Base-by-base conservation (phyloP, 2,888 invertebrate genomes). In the Argyresthia albistria region DNA sequence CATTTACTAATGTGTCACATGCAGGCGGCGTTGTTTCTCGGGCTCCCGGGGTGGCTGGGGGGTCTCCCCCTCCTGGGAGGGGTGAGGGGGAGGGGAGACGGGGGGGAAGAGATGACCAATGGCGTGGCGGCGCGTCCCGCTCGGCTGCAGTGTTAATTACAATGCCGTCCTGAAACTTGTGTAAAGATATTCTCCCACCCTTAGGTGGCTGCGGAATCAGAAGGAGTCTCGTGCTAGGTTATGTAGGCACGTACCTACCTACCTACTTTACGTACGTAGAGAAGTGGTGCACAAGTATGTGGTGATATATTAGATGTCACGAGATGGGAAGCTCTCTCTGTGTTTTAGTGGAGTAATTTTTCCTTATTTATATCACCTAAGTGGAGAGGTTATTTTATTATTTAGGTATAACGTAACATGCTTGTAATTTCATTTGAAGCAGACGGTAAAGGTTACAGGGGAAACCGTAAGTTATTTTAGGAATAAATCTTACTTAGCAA, bases 1-100 rank as follows among this genome's bases (percentile, higher is more conserved):
- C 88, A 88, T 88, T 84, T 88, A 88, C 88, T 88, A 88, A 88
- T 88, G 86, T 88, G 88, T 88, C 88, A 86, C 84, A 87, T 79
- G 81, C 88, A 88, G 80, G 77, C 86, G 81, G 78, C 73, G 84
- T 82, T 84, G 83, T 84, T 86, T 82, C 81, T 73, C 71, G 65
- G 65, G 65, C 63, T 57, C 58, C 25, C 55, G 57, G 14, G 46
- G 4, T 49, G 15, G 16, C n/a, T 25, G 25, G 11, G n/a, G n/a
- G 9, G 37, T 35, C 8, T 35, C 51, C 51, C 43, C 12, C 36
- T 11, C 16, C 36, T 50, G 45, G 53, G 43, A 25, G 25, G 25
- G 52, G 35, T 47, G 55, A 56, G 58, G 54, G 62, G 61, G 56
- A 57, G 60, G 62, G 61, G 61, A 62, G 53, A 53, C 58, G 55